phyloP scores from a whole-genome alignment of 2,888 invertebrate species.

The Hemistola chrysoprasaria region DNA sequence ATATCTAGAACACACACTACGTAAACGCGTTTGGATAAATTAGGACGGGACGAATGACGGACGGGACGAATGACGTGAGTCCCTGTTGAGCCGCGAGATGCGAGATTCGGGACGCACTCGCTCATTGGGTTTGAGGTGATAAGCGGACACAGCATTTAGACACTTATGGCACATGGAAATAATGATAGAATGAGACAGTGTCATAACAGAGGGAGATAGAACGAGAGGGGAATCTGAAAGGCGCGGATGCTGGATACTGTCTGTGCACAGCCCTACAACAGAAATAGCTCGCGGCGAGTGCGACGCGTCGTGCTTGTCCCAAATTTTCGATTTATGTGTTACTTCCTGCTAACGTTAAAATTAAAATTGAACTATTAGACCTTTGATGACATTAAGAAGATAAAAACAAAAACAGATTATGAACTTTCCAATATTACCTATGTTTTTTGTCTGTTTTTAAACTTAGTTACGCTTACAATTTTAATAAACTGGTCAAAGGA shows the following conservation, averaged over 20 bases:
- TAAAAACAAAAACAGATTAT: too few species aligned
- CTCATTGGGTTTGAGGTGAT: slow-evolving; percentile 30
- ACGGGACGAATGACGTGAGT: slow-evolving; percentile 26
- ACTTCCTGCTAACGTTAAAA: slow-evolving; percentile 52
- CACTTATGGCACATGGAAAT: slow-evolving; percentile 29
- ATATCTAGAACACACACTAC: slow-evolving; percentile 39
- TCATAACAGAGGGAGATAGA: slow-evolving; percentile 35
- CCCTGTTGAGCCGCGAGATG: slow-evolving; percentile 41
- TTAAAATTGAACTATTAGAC: slow-evolving; percentile 23
- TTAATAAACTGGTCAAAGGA: too few species aligned
- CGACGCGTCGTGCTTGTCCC: slow-evolving; percentile 53
- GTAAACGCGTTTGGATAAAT: slow-evolving; percentile 50
- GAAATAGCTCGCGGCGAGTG: slow-evolving; percentile 60
- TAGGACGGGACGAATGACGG: slow-evolving; percentile 53
- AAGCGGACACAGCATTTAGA: slow-evolving; percentile 20
- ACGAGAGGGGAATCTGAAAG: slow-evolving; percentile 30
- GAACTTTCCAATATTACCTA: not conserved
- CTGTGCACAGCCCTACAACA: slow-evolving; percentile 39
- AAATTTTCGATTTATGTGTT: slow-evolving; percentile 65
- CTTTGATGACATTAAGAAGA: slow-evolving; percentile 8
- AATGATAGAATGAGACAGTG: slow-evolving; percentile 26
- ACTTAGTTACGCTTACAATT: too few species aligned
- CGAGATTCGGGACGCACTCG: slow-evolving; percentile 53
- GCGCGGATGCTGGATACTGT: slow-evolving; percentile 62
- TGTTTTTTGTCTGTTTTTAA: too few species aligned